Conservation (phyloP, 2,113 vertebrate genomes). For the Gallinago paraguaiae region DNA sequence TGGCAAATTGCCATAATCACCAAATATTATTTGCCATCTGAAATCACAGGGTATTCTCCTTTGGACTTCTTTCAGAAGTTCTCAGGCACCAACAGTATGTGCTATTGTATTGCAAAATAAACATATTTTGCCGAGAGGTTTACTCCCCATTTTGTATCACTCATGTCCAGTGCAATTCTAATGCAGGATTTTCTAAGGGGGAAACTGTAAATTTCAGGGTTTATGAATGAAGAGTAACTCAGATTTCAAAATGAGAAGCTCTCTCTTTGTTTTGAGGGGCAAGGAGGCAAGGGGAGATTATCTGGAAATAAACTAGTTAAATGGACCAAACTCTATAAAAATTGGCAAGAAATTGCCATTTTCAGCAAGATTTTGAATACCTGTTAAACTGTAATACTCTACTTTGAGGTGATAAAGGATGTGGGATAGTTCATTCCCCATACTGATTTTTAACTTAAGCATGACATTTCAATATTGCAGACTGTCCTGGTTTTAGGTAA, state of each 20-base stretch:
- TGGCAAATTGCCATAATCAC: neutral
- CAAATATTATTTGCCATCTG: neutral
- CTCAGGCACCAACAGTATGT: neutral
- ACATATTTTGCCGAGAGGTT: neutral
- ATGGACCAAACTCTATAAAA: neutral
- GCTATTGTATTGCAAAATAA: neutral
- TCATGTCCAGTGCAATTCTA: neutral
- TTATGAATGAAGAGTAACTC: neutral
- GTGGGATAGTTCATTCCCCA: neutral
- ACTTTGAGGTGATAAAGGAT: neutral
- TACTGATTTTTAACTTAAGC: neutral
- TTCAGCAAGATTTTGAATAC: neutral
- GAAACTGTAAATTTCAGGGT: neutral
- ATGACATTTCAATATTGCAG: neutral
- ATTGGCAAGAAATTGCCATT: neutral
- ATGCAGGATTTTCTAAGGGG: neutral
- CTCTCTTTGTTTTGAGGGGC: neutral
- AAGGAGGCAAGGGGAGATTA: neutral
- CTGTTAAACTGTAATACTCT: neutral
- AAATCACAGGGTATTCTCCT: neutral
- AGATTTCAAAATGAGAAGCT: neutral
- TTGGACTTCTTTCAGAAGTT: neutral
- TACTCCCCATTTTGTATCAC: neutral
- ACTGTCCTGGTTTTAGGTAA: too few species aligned
- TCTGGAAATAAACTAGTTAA: neutral